These are phyloP conservation scores for Saccostrea cuccullata DNA, from an alignment of 1,140 invertebrate genomes.

Conservation along the genomic window DNA sequence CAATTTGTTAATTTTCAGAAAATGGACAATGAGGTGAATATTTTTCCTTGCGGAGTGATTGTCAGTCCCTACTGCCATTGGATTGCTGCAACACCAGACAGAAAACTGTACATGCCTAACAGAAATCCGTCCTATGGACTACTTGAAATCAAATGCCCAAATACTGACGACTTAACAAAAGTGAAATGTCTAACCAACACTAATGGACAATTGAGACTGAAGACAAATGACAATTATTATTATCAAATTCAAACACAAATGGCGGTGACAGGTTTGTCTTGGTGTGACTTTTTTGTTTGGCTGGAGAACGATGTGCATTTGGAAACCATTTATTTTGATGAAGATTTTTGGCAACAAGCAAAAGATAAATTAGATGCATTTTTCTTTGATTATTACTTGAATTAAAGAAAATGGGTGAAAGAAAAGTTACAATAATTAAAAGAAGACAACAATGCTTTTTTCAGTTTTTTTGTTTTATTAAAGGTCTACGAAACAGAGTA, in stretches of 20 bases:
- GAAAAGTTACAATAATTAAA: too few relatives aligned
- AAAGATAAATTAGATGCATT: conserved; percentile 31
- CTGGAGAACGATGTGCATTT: not conserved
- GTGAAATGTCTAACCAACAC: not conserved
- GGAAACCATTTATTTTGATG: conserved; percentile 33
- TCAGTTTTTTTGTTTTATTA: not conserved
- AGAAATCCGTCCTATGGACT: too few relatives aligned
- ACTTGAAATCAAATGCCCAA: too few relatives aligned
- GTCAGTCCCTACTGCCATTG: too few relatives aligned
- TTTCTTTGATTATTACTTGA: conserved; percentile 20
- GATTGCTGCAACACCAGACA: too few relatives aligned
- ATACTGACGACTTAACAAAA: too few relatives aligned
- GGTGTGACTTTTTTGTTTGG: not conserved
- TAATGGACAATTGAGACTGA: not conserved
- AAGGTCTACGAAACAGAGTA: not conserved
- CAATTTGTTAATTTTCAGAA: too few relatives aligned
- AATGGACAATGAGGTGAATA: too few relatives aligned
- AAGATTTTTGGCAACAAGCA: not conserved
- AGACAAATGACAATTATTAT: not conserved
- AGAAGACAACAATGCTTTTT: not conserved
- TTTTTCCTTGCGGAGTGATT: too few relatives aligned
- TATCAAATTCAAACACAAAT: not conserved
- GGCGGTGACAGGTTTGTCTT: not conserved
- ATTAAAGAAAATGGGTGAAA: not conserved
- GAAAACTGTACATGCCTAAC: too few relatives aligned